These are phyloP conservation scores for Antedon mediterranea DNA, from an alignment of 53 echinoderm and acorn worm genomes.

Conservation along the genomic window DNA sequence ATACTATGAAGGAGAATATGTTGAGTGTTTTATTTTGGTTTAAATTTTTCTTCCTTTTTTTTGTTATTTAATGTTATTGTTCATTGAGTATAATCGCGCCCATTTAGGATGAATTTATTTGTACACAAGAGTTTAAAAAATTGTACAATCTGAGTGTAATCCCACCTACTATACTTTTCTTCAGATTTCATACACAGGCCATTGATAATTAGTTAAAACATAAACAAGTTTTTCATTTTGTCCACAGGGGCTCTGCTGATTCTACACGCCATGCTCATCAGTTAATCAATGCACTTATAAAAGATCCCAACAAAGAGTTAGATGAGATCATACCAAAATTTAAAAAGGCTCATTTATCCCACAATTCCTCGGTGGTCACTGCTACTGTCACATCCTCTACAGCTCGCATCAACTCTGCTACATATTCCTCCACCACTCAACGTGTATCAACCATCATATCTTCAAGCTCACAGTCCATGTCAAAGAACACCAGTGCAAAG, in stretches of 20 bases:
- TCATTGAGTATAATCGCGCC: no score
- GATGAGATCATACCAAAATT: constrained; percentile 59
- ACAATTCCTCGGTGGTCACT: constrained; percentile 15
- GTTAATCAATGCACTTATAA: constrained; percentile 89
- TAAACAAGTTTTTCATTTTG: background rate
- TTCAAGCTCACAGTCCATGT: background rate
- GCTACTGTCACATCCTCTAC: background rate
- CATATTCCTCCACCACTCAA: constrained; percentile 17
- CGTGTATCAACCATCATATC: constrained; percentile 13
- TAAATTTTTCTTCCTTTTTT: no score
- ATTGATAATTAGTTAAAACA: no score
- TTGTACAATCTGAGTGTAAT: background rate
- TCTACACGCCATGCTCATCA: constrained; percentile 92
- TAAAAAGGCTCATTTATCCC: constrained; percentile 38
- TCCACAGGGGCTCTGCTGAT: constrained; percentile 87
- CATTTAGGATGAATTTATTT: no score
- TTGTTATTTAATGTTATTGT: no score
- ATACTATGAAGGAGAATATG: no score
- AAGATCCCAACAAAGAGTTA: constrained; percentile 92
- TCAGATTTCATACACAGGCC: no score
- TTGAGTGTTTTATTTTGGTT: no score
- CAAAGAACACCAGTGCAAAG: constrained; percentile 3
- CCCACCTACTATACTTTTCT: background rate
- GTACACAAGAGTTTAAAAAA: no score
- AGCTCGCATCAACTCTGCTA: constrained; percentile 26